phyloP scores from a whole-genome alignment of 2,797 vertebrate genomes.

The Notolepis coatsorum region DNA sequence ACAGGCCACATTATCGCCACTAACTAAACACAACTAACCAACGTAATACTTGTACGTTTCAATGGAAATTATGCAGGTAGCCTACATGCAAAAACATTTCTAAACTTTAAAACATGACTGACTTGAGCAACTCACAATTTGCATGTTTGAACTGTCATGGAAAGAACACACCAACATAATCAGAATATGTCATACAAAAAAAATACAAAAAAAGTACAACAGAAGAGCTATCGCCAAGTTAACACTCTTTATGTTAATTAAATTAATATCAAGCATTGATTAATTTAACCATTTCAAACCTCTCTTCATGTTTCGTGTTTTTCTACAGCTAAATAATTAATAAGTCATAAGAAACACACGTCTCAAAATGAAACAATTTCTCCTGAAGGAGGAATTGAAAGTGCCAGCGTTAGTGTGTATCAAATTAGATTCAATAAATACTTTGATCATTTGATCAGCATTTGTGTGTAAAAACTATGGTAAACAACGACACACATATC shows the following conservation, averaged over 20 bases:
- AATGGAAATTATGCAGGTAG: not conserved
- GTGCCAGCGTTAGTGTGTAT: slow-evolving; percentile 29
- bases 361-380: slow-evolving; percentile 8
- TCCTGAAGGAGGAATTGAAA: slow-evolving; percentile 38
- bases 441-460: slow-evolving; percentile 1
- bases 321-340: slow-evolving; percentile 22
- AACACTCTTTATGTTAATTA: not conserved
- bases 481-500: not conserved
- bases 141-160: slow-evolving; percentile 4
- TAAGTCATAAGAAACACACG: too few species aligned
- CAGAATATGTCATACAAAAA: not conserved
- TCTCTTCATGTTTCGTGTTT: slow-evolving; percentile 23
- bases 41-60: not conserved
- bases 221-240: slow-evolving; percentile 15
- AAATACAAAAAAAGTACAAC: slow-evolving; percentile 9
- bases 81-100: slow-evolving; percentile 9
- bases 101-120: slow-evolving; percentile 8
- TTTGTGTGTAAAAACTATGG: not conserved
- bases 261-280: not conserved
- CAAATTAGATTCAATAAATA: slow-evolving; percentile 41
- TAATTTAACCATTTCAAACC: slow-evolving; percentile 24
- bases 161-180: slow-evolving; percentile 4
- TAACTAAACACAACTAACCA: too few species aligned
- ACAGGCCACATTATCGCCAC: too few species aligned
- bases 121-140: not conserved